A percentile compares a stretch with the other conserved stretches of the same genome.
Conservation (phyloP, 2,888 invertebrate genomes). For the Dioctria linearis region DNA sequence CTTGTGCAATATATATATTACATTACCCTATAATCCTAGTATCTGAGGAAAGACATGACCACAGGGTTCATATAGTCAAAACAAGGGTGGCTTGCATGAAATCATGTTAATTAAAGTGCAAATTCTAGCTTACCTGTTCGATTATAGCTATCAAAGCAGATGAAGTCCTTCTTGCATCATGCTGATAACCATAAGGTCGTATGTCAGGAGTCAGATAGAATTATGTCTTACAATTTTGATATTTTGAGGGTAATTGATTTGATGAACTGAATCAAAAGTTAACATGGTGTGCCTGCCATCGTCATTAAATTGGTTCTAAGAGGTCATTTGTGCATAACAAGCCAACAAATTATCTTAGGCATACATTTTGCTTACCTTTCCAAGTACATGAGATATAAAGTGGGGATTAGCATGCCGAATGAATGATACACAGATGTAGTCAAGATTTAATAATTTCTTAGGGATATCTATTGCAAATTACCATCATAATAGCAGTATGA, state of each 20-base stretch:
- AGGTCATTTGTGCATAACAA: not conserved
- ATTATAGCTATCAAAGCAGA: slow-evolving; percentile 44
- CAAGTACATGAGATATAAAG: not conserved
- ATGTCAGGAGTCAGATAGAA: slow-evolving; percentile 35
- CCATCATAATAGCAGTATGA: no score
- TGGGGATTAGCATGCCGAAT: not conserved
- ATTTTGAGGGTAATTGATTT: slow-evolving; percentile 24
- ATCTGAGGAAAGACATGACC: slow-evolving; percentile 23
- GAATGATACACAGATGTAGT: not conserved
- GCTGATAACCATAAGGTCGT: slow-evolving; percentile 12
- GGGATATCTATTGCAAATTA: no score
- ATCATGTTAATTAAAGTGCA: slow-evolving; percentile 56
- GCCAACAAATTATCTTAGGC: not conserved
- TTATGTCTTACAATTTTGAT: slow-evolving; percentile 27
- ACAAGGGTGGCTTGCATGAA: not conserved
- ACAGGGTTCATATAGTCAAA: not conserved
- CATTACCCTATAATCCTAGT: slow-evolving; percentile 11
- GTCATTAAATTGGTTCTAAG: not conserved
- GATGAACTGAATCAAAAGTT: slow-evolving; percentile 24
- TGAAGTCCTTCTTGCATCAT: slow-evolving; percentile 25
- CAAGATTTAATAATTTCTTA: not conserved
- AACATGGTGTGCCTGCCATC: not conserved
- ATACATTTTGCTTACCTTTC: not conserved
- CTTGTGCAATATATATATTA: not conserved
- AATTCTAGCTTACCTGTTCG: slow-evolving; percentile 52